These are phyloP conservation scores for Machimus atricapillus DNA, from an alignment of 2,888 invertebrate genomes.

Conservation along the genomic window DNA sequence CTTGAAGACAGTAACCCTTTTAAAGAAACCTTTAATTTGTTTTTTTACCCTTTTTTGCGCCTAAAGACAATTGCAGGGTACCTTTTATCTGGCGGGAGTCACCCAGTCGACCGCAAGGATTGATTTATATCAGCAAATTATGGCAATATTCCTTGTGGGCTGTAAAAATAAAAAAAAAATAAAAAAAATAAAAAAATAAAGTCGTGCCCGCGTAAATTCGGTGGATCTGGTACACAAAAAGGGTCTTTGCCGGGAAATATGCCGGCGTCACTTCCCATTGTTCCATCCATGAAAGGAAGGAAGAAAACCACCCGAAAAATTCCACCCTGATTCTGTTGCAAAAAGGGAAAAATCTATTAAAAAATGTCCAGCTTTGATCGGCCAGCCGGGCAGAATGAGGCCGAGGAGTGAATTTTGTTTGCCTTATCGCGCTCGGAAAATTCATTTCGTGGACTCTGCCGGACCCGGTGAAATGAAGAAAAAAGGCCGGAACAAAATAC, in stretches of 20 bases:
- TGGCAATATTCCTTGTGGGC: not conserved
- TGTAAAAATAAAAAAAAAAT: not conserved
- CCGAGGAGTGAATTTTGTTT: not conserved
- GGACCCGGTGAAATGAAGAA: not conserved
- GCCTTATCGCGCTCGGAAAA: not conserved
- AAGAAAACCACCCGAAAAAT: not conserved
- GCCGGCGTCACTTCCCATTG: not conserved
- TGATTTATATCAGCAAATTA: not conserved
- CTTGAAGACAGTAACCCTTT: not conserved
- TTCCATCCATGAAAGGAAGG: not conserved
- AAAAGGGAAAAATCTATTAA: not conserved
- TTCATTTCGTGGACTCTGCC: not conserved
- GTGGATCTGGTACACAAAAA: not conserved
- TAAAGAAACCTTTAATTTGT: not conserved
- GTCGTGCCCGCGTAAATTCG: not conserved
- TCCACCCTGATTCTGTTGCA: not conserved
- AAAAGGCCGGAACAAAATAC: not conserved
- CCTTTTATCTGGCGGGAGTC: not conserved
- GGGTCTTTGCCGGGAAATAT: not conserved
- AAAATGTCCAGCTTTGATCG: not conserved
- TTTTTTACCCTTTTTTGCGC: not conserved
- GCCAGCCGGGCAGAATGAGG: not conserved
- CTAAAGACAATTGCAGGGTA: not conserved
- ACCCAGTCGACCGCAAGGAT: not conserved
- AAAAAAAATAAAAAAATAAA: not conserved